phyloP scores from a whole-genome alignment of 2,797 vertebrate species.

The Cirrhinus molitorella region DNA sequence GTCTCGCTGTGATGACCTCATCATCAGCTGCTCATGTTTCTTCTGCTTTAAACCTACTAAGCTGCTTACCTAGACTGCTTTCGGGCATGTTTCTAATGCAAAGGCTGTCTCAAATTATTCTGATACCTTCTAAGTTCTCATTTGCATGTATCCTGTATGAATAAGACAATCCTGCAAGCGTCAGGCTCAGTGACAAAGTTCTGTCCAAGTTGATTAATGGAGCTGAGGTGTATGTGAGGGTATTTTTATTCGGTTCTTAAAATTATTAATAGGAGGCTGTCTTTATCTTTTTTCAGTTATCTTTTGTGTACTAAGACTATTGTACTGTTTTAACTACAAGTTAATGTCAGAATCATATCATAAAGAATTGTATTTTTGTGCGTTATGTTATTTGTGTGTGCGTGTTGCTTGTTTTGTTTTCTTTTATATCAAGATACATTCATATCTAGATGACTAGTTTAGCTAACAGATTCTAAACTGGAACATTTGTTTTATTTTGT shows the following conservation, averaged over 20 bases:
- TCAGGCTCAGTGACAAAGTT: background rate
- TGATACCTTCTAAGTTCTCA: slow-evolving; percentile 9
- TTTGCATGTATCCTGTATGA: slow-evolving; percentile 17
- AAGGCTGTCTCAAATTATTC: slow-evolving; percentile 5
- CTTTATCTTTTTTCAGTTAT: background rate
- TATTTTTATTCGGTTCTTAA: background rate
- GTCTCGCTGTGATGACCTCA: slow-evolving; percentile 36
- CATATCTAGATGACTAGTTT: background rate
- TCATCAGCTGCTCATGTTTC: slow-evolving; percentile 9
- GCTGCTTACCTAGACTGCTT: background rate
- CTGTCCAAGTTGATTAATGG: slow-evolving; percentile 1
- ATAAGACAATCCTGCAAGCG: background rate
- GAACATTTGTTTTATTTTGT: background rate
- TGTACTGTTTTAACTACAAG: background rate
- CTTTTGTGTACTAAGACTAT: background rate
- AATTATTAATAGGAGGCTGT: background rate
- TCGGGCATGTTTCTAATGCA: background rate
- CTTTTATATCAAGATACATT: background rate
- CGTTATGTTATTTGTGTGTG: too few species aligned
- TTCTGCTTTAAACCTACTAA: slow-evolving; percentile 30
- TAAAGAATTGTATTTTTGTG: background rate
- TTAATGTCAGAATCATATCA: background rate
- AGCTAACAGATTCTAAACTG: background rate
- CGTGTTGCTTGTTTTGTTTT: background rate
- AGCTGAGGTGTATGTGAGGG: background rate